These are phyloP conservation scores for Atlantisia rogersi DNA, from an alignment of 2,113 vertebrate species.

Conservation along the genomic window DNA sequence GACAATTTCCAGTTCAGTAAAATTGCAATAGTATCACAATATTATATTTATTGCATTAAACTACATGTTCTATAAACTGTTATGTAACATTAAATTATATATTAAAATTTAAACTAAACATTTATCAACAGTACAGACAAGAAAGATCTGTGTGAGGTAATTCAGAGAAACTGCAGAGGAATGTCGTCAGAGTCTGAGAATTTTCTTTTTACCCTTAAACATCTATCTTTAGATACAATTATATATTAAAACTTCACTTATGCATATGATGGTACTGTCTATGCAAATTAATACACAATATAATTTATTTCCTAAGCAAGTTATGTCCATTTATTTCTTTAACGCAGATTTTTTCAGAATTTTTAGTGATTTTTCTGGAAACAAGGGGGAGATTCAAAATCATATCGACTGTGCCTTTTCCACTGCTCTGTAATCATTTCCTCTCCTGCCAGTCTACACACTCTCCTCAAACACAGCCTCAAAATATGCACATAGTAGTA, in stretches of 20 bases:
- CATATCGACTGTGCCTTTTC: background rate
- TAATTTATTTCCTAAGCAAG: background rate
- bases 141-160: background rate
- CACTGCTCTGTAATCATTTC: background rate
- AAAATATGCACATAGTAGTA: background rate
- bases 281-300: background rate
- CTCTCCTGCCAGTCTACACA: background rate
- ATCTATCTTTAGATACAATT: background rate
- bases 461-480: background rate
- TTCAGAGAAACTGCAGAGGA: background rate
- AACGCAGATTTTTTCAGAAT: background rate
- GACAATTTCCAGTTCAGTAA: background rate
- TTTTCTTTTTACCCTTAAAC: background rate
- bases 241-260: background rate
- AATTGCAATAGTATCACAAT: background rate
- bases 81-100: background rate
- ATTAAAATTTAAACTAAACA: background rate
- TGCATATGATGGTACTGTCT: background rate
- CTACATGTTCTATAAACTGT: background rate
- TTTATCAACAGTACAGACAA: background rate
- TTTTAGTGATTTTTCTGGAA: background rate
- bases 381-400: background rate
- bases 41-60: background rate
- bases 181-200: background rate
- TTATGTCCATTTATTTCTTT: background rate